Evolutionary conservation across 2,797 vertebrate species (phyloP), one percentile per base, ranked within the genome.

Genomic region (Micromesistius poutassou): DNA sequence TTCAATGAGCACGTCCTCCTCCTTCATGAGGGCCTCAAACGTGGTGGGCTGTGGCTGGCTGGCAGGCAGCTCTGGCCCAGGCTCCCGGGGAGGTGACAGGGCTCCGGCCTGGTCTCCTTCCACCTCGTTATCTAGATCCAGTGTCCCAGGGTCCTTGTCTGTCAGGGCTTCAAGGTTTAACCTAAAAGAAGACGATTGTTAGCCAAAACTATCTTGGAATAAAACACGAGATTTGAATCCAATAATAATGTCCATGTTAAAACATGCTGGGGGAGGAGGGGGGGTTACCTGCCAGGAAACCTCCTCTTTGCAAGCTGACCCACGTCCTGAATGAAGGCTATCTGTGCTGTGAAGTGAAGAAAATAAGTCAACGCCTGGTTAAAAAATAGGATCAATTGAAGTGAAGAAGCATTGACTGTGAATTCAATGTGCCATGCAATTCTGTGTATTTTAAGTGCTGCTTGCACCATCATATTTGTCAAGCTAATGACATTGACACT

Each of bases 241-340:
- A 68, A 68, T 68, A 68, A 68, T 68, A 68, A 31, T 71, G 70
- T 30, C 14, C 1, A 71, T 22, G 31, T 30, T 19, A 13, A 71
- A 71, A 33, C 28, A 71, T 14, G 16, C 10, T 62, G 66, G 28
- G 62, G 10, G 19, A 0, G 66, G 28, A n/a, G 25, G 19, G 62
- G 22, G 5, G 19, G 6, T 35, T 95, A 99, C 98, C 97, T 97
- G 90, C 88, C 89, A 84, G 94, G 93, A 77, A 89, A 86, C 75
- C 89, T 94, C 81, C 93, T 95, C 80, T 95, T 89, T 1, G 95
- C 94, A 87, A 99, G 93, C 79, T 94, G 95, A 76, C 97, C 97
- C 87, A 98, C 91, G 0, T 97, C 97, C 82, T 98, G 96, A 81
- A 98, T 96, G 86, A 97, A 97, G 78, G 95, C 92, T 84, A 97